These are phyloP conservation scores for Pituophis catenifer DNA, from an alignment of 2,113 vertebrate species.

Conservation along the genomic window DNA sequence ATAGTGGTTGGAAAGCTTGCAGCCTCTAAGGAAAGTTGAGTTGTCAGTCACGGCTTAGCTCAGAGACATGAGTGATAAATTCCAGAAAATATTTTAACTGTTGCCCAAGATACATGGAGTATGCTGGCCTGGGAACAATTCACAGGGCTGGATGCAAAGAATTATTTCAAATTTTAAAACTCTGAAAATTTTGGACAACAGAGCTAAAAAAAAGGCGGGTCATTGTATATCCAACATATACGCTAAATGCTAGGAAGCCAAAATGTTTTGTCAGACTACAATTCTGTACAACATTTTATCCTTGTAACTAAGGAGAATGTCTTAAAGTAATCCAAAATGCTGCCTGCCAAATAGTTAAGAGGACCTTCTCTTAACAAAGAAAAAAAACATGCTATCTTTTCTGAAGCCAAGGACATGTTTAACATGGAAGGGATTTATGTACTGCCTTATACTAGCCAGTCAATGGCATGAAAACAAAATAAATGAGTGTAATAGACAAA, in stretches of 20 bases:
- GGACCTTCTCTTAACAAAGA: not conserved
- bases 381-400: not conserved
- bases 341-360: not conserved
- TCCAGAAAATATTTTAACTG: not conserved
- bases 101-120: not conserved
- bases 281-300: not conserved
- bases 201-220: not conserved
- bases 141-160: not conserved
- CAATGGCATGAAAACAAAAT: not conserved
- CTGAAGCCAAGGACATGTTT: not conserved
- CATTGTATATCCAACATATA: not conserved
- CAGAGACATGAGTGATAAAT: not conserved
- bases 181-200: not conserved
- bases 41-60: not conserved
- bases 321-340: not conserved
- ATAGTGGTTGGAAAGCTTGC: not conserved
- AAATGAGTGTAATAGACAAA: not conserved
- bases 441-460: not conserved
- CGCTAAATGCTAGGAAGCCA: not conserved
- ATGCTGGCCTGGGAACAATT: not conserved
- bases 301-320: not conserved
- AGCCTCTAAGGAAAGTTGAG: not conserved
- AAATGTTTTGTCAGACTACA: not conserved
- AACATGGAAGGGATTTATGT: not conserved
- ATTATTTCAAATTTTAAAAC: not conserved